Evolutionary conservation across 2,888 invertebrate genomes (phyloP), one percentile per base, ranked within the genome.

Genomic region (Coleophora flavipennella): DNA sequence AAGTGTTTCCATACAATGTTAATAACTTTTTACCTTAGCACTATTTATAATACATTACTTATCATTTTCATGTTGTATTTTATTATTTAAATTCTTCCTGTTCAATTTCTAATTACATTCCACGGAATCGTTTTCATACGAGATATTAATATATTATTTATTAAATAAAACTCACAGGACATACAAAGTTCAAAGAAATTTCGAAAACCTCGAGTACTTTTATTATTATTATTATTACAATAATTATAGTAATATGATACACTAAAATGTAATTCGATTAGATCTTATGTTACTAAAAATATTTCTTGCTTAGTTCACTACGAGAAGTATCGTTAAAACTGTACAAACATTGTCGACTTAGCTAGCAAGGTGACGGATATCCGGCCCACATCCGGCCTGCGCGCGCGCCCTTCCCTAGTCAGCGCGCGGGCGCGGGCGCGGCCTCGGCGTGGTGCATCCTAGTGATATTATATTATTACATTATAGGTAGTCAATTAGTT

Each of bases 1-100:
- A 83, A 84, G 83, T 83, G 80, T 43, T 83, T 84, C 84, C 85
- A 83, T 85, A 85, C 85, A 85, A 76, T 84, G 85, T 85, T 84
- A 84, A 83, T 84, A 84, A 84, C 84, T 80, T 83, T 83, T 83
- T 80, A 81, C 79, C 83, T 81, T 83, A 83, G 42, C 55, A 50
- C 80, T 83, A 83, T 75, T 80, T 84, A 84, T 84, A 83, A 81
- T 84, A 83, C 83, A 84, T 79, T 78, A 83, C 83, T 83, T 84
- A 79, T 65, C 67, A 67, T 74, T 68, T 72, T 75, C 73, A 78
- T 77, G 76, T 76, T 76, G 79, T 80, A 76, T 74, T 78, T 77
- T 62, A 72, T 72, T 68, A 77, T 70, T 81, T 80, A 80, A 81
- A 83, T 80, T 79, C 73, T 71, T 80, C 78, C 79, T 68, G 80